Evolutionary conservation across 2,113 vertebrate genomes (phyloP), one percentile per base, ranked within the genome.

Genomic region (Odocoileus virginianus): DNA sequence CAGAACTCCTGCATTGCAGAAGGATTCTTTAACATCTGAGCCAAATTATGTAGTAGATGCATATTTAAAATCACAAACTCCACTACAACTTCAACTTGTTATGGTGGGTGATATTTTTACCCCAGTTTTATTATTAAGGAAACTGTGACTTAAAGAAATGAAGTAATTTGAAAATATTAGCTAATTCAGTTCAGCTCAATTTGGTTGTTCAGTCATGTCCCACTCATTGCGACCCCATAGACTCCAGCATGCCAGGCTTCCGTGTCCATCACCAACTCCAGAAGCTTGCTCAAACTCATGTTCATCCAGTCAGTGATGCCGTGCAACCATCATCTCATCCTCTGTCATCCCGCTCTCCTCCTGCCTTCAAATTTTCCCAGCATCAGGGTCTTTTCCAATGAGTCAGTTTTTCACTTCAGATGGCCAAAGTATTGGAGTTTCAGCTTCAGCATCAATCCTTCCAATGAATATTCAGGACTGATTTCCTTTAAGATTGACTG

Each of bases 161-260:
- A 96, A 86, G 10, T 64, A n/a, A 54, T 61, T 83, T 91, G 23
- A n/a, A 91, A 83, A 45, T 76, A 30, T 83, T 67, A 55, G 33
- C 61, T 64, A 64, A 5, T 36, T 67, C 17, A 21, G 2, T 67
- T 19, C 33, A n/a, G 61, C n/a, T 71, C n/a, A 71, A 19, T 67
- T 67, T 8, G n/a, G 64, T 23, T 0, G 1, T 9, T 36, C 64
- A 71, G 64, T 36, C 1, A 0, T 71, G 64, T 71, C 17, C 64
- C 9, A 23, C 19, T 71, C 2, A 12, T 71, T 40, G n/a, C 0
- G 1, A 67, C 16, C n/a, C 33, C 9, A 11, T 11, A 17, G 17
- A 71, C 17, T 10, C 2, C 9, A 36, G 17, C n/a, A 21, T 5
- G 64, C n/a, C n/a, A 71, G n/a, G 17, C 30, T 33, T 64, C 61